Evolutionary conservation across 2,888 invertebrate genomes (phyloP).

Genomic region (Macrostomum cliftonense): DNA sequence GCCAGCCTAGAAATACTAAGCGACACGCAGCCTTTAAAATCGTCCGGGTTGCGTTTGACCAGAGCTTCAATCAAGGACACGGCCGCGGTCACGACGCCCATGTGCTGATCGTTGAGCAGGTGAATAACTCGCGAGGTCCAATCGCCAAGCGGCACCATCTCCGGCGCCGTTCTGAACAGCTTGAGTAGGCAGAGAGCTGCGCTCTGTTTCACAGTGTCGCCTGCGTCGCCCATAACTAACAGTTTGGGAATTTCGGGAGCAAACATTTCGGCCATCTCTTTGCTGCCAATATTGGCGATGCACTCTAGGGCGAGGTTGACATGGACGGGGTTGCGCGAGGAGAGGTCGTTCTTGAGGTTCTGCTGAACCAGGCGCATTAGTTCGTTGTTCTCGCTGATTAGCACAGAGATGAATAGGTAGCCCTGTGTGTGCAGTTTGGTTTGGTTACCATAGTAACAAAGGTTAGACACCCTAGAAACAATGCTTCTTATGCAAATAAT

Average conservation of each 20-base stretch:
- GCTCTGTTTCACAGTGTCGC: slow-evolving; percentile 97
- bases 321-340: slow-evolving; percentile 78
- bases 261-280: slow-evolving; percentile 99
- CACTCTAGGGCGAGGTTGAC: slow-evolving; percentile 95
- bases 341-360: slow-evolving; percentile 93
- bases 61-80: slow-evolving; percentile 91
- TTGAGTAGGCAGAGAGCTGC: slow-evolving; percentile 86
- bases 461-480: no score
- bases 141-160: slow-evolving; percentile 76
- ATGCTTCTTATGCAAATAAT: no score
- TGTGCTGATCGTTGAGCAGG: slow-evolving; percentile 89
- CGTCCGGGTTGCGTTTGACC: slow-evolving; percentile 93
- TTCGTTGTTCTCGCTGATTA: slow-evolving; percentile 95
- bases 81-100: slow-evolving; percentile 96
- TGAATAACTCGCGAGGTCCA: slow-evolving; percentile 98
- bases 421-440: no score
- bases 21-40: slow-evolving; percentile 95
- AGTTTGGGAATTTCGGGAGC: slow-evolving; percentile 92
- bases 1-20: slow-evolving; percentile 88
- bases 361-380: slow-evolving; percentile 95
- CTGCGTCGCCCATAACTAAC: slow-evolving; percentile 91
- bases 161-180: slow-evolving; percentile 77
- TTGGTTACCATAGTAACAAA: no score
- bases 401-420: slow-evolving; percentile 93
- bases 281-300: slow-evolving; percentile 95